Evolutionary conservation across 1,140 invertebrate genomes (phyloP).

Genomic region (Bombus difficillimus): DNA sequence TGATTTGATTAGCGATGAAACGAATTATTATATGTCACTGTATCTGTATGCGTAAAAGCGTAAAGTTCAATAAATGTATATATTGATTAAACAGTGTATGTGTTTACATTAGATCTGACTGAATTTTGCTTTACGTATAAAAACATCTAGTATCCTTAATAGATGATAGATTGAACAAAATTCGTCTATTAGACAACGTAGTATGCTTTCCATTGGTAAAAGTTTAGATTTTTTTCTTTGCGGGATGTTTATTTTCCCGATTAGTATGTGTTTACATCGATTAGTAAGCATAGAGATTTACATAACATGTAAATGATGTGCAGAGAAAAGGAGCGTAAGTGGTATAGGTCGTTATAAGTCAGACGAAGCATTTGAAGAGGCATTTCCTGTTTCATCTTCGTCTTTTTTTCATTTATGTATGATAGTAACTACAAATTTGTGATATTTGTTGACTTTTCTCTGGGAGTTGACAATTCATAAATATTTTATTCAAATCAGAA

Average conservation of each 20-base stretch:
- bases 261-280: background rate
- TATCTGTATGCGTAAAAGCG: too few relatives aligned
- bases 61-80: too few relatives aligned
- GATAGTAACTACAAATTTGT: background rate
- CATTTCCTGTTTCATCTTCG: background rate
- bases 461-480: background rate
- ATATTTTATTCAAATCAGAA: background rate
- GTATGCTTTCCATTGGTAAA: background rate
- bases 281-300: too few relatives aligned
- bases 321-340: background rate
- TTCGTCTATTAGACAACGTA: too few relatives aligned
- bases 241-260: accelerated
- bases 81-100: too few relatives aligned
- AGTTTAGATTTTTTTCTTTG: background rate
- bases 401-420: background rate
- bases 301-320: too few relatives aligned
- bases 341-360: background rate
- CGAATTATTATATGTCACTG: too few relatives aligned
- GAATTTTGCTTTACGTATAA: too few relatives aligned
- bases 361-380: background rate
- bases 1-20: too few relatives aligned
- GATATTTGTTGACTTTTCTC: background rate
- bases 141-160: too few relatives aligned
- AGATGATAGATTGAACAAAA: too few relatives aligned
- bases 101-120: too few relatives aligned